Percentiles rank a stretch among this genome's conserved stretches.
These are phyloP conservation scores for Phragmatobia fuliginosa DNA, from an alignment of 2,888 invertebrate species.

Conservation along the genomic window DNA sequence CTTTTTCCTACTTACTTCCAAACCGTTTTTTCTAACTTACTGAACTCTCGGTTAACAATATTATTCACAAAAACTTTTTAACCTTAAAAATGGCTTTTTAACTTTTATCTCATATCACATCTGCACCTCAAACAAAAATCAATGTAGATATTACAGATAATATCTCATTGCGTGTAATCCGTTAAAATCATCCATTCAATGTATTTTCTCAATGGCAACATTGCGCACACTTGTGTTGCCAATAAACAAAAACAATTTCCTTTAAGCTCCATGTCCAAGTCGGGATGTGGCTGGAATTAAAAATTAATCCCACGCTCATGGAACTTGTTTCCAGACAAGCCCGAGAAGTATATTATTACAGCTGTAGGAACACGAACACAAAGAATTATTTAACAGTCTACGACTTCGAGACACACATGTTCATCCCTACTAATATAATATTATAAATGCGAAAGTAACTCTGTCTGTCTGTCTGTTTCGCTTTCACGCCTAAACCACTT, in stretches of 20 bases:
- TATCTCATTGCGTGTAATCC: not conserved
- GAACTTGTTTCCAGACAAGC: conserved; percentile 45
- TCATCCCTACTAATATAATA: too few species aligned
- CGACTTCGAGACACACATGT: too few species aligned
- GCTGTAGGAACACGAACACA: not conserved
- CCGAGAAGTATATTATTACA: conserved; percentile 20
- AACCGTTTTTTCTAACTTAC: too few species aligned
- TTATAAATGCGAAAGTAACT: too few species aligned
- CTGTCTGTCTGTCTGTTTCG: too few species aligned
- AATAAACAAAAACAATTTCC: conserved; percentile 25
- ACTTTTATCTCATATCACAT: not conserved
- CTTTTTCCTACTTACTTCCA: too few species aligned
- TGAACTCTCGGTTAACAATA: too few species aligned
- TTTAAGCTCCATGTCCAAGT: conserved; percentile 1
- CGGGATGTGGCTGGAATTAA: conserved; percentile 48
- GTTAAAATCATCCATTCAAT: not conserved
- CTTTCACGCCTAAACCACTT: too few species aligned
- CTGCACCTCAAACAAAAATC: not conserved
- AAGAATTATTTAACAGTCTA: too few species aligned
- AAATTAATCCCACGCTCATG: conserved; percentile 59
- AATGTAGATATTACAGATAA: not conserved
- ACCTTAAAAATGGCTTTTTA: too few species aligned
- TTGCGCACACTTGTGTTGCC: not conserved
- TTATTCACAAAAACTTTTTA: too few species aligned
- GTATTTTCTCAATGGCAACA: not conserved